Conservation (phyloP, 2,888 invertebrate genomes). For the Antheraea yamamai region DNA sequence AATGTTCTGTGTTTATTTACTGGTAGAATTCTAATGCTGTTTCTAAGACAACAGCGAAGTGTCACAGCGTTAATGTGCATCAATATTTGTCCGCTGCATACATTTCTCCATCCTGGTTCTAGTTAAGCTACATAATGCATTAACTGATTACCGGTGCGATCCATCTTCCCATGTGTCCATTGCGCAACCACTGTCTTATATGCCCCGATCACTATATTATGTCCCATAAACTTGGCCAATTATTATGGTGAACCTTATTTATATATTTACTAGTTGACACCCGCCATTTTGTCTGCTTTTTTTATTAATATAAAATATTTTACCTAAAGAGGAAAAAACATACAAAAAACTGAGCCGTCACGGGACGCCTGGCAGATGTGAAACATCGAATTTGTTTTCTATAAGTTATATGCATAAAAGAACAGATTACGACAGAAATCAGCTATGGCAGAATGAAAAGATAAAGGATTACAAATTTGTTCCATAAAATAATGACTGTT, state of each 20-base stretch:
- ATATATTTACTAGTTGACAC: not conserved
- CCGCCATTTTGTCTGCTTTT: no score
- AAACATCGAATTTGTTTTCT: no score
- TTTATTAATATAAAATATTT: no score
- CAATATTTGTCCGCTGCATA: constrained; percentile 61
- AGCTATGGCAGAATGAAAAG: no score
- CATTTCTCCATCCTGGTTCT: constrained; percentile 54
- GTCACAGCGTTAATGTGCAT: constrained; percentile 53
- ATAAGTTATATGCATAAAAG: no score
- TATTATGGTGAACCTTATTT: not conserved
- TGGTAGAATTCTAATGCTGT: not conserved
- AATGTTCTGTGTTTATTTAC: not conserved
- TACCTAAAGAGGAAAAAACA: no score
- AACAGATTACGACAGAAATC: no score
- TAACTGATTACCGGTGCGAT: constrained; percentile 75
- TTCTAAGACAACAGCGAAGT: constrained; percentile 39
- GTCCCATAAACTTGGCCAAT: not conserved
- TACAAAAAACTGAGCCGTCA: no score
- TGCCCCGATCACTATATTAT: constrained; percentile 35
- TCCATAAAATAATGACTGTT: no score
- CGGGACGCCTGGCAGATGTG: no score
- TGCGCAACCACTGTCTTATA: constrained; percentile 57
- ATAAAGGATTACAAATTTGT: no score
- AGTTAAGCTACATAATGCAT: constrained; percentile 75
- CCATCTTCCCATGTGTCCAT: constrained; percentile 70